Conservation (phyloP, 2,113 vertebrate genomes). For the Paradoxurus hermaphroditus region DNA sequence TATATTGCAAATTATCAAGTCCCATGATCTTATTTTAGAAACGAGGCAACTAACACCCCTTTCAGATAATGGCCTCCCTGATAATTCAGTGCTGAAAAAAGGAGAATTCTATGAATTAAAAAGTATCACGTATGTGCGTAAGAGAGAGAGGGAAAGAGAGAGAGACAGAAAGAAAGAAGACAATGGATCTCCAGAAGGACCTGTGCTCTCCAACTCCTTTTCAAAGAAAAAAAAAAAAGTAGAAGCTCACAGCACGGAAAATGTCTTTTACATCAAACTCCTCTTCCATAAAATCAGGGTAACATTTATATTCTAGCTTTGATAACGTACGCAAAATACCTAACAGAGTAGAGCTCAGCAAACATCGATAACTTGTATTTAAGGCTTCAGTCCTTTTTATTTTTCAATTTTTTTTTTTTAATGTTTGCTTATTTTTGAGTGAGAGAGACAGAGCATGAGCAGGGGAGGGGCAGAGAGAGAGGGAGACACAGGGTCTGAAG, state of each 20-base stretch:
- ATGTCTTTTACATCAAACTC: background rate
- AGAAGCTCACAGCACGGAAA: background rate
- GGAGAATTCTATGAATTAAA: background rate
- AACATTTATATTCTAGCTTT: background rate
- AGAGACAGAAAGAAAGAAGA: background rate
- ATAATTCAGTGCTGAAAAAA: background rate
- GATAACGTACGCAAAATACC: background rate
- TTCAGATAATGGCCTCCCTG: background rate
- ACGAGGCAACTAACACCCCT: background rate
- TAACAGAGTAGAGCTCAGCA: background rate
- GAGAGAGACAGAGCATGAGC: too few species aligned
- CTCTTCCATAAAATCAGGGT: background rate
- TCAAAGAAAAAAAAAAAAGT: background rate
- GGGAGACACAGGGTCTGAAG: too few species aligned
- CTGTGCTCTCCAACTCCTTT: background rate
- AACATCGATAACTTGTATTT: background rate
- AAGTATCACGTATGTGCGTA: background rate
- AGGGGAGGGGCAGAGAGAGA: too few species aligned
- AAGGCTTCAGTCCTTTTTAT: background rate
- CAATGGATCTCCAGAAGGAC: background rate
- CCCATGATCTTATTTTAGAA: constrained; percentile 2
- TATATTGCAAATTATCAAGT: background rate
- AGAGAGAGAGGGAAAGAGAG: background rate
- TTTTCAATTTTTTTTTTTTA: too few species aligned
- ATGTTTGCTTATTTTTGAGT: too few species aligned